phyloP scores from a whole-genome alignment of 2,797 vertebrate genomes.

The Chaunax sp. region DNA sequence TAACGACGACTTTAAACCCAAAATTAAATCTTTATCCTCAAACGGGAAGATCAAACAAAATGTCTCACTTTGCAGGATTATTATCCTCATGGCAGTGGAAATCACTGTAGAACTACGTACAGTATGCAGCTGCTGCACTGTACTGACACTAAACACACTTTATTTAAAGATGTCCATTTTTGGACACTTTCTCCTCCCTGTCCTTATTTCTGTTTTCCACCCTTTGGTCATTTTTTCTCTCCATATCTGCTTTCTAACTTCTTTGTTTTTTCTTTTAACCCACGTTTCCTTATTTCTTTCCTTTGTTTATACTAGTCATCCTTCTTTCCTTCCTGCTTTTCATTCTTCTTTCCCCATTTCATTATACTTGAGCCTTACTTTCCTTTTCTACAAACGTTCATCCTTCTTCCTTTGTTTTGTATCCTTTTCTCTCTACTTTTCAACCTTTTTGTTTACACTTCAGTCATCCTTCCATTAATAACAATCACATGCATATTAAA shows the following conservation, averaged over 20 bases:
- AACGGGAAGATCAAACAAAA: neutral
- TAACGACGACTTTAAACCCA: too few species aligned
- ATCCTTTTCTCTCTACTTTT: neutral
- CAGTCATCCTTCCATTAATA: neutral
- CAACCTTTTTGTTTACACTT: neutral
- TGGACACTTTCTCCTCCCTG: neutral
- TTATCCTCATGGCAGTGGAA: too few species aligned
- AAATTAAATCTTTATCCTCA: too few species aligned
- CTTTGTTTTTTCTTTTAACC: neutral
- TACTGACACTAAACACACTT: neutral
- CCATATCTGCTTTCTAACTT: too few species aligned
- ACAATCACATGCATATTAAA: neutral
- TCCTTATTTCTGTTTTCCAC: neutral
- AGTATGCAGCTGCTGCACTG: neutral
- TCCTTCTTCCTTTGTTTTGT: neutral
- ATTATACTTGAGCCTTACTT: neutral
- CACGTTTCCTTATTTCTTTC: too few species aligned
- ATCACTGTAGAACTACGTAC: too few species aligned
- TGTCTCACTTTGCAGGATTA: neutral
- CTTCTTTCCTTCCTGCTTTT: accelerated
- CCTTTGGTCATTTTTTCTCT: too few species aligned
- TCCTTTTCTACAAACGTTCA: neutral
- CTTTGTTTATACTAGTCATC: too few species aligned
- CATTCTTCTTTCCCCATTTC: neutral
- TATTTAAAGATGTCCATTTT: constrained; percentile 23